These are phyloP conservation scores for Erpornis zantholeuca DNA, from an alignment of 2,113 vertebrate species.

Conservation along the genomic window DNA sequence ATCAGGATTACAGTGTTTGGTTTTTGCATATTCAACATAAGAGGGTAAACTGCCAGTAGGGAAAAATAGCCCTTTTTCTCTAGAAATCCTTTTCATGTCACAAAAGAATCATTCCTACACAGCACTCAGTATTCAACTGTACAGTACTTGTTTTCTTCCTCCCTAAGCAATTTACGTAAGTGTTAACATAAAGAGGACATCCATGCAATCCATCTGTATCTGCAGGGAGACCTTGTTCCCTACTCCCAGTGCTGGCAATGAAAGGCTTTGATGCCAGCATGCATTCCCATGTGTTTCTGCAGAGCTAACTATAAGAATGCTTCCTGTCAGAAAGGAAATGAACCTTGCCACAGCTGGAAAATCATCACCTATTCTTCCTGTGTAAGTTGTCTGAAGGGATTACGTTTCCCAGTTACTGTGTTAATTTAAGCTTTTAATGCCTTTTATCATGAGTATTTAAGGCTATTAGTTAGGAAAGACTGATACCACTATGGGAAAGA, in stretches of 20 bases:
- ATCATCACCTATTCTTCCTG: neutral
- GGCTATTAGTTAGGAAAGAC: neutral
- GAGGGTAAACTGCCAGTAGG: neutral
- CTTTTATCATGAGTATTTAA: neutral
- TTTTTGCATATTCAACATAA: neutral
- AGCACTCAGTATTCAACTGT: neutral
- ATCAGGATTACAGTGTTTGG: neutral
- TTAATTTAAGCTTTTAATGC: neutral
- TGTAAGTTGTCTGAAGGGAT: neutral
- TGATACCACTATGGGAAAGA: neutral
- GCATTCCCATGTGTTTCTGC: constrained; percentile 67
- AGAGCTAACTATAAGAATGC: constrained; percentile 68
- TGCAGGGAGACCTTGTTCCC: constrained; percentile 64
- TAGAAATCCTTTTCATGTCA: neutral
- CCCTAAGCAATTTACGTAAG: neutral
- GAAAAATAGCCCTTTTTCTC: neutral
- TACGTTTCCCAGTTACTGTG: neutral
- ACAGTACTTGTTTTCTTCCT: neutral
- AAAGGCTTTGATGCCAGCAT: constrained; percentile 66
- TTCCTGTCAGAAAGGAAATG: constrained; percentile 67
- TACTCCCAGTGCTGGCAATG: constrained; percentile 62
- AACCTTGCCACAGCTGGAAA: constrained; percentile 28
- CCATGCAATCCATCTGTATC: constrained; percentile 19
- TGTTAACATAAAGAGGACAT: neutral
- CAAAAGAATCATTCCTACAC: neutral